phyloP scores from a whole-genome alignment of 1,140 invertebrate species.

The Papilio helenus region DNA sequence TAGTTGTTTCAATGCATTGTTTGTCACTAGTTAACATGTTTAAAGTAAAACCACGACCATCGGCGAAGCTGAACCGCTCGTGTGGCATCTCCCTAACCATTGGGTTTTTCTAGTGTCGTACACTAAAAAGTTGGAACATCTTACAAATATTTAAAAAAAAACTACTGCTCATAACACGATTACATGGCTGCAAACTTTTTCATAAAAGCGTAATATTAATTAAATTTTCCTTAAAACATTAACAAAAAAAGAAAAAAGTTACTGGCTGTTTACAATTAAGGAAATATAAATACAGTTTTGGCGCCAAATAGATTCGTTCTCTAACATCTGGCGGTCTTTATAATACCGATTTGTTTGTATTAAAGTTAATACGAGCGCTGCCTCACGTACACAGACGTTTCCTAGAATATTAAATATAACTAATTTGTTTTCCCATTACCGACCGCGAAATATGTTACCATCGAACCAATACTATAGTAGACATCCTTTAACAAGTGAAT shows the following conservation, averaged over 20 bases:
- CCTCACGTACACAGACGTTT: slow-evolving; percentile 16
- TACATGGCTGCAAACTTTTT: no score
- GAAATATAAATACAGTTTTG: background rate
- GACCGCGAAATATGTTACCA: background rate
- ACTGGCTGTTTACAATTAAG: slow-evolving; percentile 7
- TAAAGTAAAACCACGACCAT: background rate
- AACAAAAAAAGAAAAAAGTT: background rate
- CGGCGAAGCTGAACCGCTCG: background rate
- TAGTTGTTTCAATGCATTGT: background rate
- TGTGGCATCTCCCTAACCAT: slow-evolving; percentile 9
- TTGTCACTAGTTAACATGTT: background rate
- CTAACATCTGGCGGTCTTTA: slow-evolving; percentile 8
- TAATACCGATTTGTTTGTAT: slow-evolving; percentile 2
- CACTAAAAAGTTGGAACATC: background rate
- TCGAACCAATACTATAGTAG: background rate
- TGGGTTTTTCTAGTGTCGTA: slow-evolving; percentile 30
- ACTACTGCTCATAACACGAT: no score
- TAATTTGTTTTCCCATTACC: background rate
- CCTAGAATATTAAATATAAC: slow-evolving; percentile 1
- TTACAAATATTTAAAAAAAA: no score
- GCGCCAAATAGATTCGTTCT: slow-evolving; percentile 14
- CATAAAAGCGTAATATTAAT: background rate
- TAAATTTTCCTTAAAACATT: background rate
- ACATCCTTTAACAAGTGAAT: background rate
- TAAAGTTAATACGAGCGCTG: slow-evolving; percentile 14